Evolutionary conservation across 2,113 vertebrate species (phyloP).

Genomic region (Corythornis vintsioides): DNA sequence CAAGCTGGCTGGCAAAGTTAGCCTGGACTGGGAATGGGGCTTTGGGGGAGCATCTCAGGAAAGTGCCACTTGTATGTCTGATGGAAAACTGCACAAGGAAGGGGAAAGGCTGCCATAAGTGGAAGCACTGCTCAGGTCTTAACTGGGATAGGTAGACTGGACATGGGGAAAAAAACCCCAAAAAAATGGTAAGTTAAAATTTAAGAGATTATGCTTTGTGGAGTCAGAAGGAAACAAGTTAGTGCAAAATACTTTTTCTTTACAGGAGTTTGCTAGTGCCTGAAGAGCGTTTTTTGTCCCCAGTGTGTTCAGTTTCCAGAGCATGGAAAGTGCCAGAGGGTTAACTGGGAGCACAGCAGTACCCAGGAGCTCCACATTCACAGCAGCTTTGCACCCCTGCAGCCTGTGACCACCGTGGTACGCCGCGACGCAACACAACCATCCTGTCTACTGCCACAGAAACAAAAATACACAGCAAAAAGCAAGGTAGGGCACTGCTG

Average conservation of each 20-base stretch:
- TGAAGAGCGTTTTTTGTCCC: background rate
- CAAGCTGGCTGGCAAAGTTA: rapidly evolving
- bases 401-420: background rate
- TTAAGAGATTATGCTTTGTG: background rate
- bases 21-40: background rate
- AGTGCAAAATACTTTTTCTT: background rate
- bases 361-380: background rate
- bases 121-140: background rate
- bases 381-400: background rate
- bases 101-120: background rate
- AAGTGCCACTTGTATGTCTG: background rate
- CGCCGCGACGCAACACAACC: background rate
- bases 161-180: background rate
- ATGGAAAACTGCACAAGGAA: rapidly evolving
- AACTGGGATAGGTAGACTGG: background rate
- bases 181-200: background rate
- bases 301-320: background rate
- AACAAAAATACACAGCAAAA: background rate
- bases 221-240: background rate
- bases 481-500: background rate
- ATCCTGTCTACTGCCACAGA: background rate
- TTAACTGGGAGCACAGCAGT: background rate
- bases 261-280: background rate
- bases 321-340: background rate
- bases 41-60: background rate